Conservation (phyloP, 2,797 vertebrate genomes). For the Tenualosa ilisha region DNA sequence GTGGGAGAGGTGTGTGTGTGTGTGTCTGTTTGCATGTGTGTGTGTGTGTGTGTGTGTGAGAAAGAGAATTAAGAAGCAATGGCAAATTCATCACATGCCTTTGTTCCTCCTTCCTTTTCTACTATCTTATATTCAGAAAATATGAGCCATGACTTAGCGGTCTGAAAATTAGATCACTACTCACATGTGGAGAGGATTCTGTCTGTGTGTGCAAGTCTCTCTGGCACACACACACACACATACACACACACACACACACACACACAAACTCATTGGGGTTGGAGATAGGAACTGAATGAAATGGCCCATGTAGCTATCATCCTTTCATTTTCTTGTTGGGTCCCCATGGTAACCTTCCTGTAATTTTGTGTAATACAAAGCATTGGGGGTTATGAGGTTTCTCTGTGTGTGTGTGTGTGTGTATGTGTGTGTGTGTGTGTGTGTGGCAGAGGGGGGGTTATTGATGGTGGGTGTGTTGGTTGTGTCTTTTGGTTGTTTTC, state of each 20-base stretch:
- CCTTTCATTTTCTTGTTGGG: background rate
- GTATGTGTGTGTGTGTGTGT: background rate
- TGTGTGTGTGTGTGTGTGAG: background rate
- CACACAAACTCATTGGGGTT: background rate
- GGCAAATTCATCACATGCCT: background rate
- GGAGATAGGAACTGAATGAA: background rate
- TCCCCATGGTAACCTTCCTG: background rate
- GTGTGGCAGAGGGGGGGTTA: background rate
- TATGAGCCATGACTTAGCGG: background rate
- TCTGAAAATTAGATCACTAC: background rate
- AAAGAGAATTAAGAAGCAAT: background rate
- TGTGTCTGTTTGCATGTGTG: slow-evolving; percentile 3
- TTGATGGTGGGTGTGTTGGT: slow-evolving; percentile 1
- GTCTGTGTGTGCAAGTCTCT: background rate
- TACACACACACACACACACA: background rate
- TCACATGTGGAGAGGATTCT: background rate
- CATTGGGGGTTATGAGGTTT: background rate
- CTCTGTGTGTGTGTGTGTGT: background rate
- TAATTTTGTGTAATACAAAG: background rate
- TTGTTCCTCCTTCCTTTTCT: background rate
- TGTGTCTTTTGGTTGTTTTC: slow-evolving; percentile 14
- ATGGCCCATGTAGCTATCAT: background rate
- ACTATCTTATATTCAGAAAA: background rate
- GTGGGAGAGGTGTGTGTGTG: background rate
- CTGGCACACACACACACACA: background rate